These are phyloP conservation scores for Coreoperca whiteheadi DNA, from an alignment of 2,113 vertebrate species.

Conservation along the genomic window DNA sequence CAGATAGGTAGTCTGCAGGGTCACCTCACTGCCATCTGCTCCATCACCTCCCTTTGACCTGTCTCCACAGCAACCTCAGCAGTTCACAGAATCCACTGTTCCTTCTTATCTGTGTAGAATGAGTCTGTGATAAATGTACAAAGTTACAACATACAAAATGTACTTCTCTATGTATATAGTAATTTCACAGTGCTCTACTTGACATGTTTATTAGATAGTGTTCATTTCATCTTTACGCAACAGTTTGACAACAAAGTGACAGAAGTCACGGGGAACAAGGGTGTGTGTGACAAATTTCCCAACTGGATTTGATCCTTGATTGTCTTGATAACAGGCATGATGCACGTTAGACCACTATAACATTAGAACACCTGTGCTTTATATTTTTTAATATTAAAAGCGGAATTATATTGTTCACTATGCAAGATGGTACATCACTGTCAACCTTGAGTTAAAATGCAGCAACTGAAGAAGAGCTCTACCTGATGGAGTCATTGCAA, in stretches of 20 bases:
- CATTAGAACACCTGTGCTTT: not conserved
- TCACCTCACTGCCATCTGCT: constrained; percentile 77
- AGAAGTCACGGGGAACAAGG: not conserved
- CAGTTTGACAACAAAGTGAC: not conserved
- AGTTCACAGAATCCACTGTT: constrained; percentile 25
- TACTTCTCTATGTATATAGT: too few species aligned
- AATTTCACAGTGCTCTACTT: not conserved
- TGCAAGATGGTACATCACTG: not conserved
- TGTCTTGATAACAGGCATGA: not conserved
- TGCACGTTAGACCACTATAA: not conserved
- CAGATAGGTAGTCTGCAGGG: constrained; percentile 64
- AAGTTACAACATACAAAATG: not conserved
- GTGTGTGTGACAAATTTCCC: too few species aligned
- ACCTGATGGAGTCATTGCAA: not conserved
- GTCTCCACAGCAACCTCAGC: constrained; percentile 51
- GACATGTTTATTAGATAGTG: not conserved
- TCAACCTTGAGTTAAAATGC: not conserved
- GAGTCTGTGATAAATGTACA: constrained; percentile 12
- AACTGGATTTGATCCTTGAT: not conserved
- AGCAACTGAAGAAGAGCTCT: not conserved
- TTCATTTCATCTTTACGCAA: not conserved
- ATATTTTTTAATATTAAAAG: not conserved
- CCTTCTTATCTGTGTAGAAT: constrained; percentile 4
- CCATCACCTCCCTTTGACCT: constrained; percentile 66
- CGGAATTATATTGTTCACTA: not conserved